Base-by-base conservation (phyloP, 1,140 invertebrate species). In the Cydia amplana region DNA sequence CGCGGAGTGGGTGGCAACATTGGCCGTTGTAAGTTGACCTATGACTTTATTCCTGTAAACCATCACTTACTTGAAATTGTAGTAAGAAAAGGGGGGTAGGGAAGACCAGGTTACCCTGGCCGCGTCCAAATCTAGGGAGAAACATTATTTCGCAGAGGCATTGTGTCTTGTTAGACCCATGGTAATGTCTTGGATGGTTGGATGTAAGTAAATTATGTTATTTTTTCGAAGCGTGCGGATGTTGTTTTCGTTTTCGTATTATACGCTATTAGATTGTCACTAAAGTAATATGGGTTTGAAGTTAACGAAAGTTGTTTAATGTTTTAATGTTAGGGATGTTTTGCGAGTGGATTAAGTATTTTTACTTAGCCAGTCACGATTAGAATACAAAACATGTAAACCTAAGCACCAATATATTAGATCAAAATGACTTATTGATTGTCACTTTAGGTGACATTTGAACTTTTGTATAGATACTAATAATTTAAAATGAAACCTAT, bases 141-240 rank as follows among this genome's bases (percentile, higher is more conserved):
- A 76, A 84, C 78, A 85, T 80, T 87, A 84, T 86, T 86, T 88
- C 79, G 82, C 84, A 80, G 85, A 87, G 83, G 87, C 85, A 91
- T 91, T 91, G 90, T 91, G 87, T 91, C 91, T 92, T 92, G 91
- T 92, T 92, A 91, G 86, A 80, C 74, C 82, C 82, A 78, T 79
- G 81, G 84, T 87, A 89, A 91, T 91, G 88, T 92, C 90, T 90
- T 91, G 85, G 87, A 88, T 88, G 87, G 87, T 85, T 86, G 84
- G 85, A 87, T 89, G 83, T 87, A 87, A 89, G 88, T 88, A 90
- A 91, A 91, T 92, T 92, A 90, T 89, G 86, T 87, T 92, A n/a
- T 77, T 79, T 87, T 76, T 51, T 75, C 55, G 65, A 25, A 36
- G 25, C n/a, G 74, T 28, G 32, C 72, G 75, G 55, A 76, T 46